Conservation (phyloP, 2,113 vertebrate species). For the Camarhynchus parvulus region DNA sequence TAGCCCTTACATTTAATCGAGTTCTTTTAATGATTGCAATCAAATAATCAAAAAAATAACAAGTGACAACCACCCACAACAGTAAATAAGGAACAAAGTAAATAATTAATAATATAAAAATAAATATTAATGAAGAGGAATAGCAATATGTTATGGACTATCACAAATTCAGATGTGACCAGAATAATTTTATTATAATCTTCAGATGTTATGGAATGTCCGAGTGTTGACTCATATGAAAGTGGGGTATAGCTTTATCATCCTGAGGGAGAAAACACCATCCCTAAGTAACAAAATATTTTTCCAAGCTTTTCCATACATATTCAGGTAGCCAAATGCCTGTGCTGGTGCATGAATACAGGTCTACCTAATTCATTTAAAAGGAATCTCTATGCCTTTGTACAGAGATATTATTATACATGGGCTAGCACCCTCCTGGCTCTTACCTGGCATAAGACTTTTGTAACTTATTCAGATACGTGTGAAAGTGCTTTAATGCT, state of each 20-base stretch:
- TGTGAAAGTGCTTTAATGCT: not conserved
- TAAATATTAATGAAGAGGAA: not conserved
- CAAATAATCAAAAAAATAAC: not conserved
- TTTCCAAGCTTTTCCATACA: not conserved
- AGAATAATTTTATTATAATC: not conserved
- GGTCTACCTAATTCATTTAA: not conserved
- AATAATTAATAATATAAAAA: not conserved
- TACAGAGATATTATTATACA: not conserved
- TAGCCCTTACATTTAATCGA: not conserved
- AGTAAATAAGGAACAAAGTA: not conserved
- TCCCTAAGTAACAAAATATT: not conserved
- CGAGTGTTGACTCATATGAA: not conserved
- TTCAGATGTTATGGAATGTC: not conserved
- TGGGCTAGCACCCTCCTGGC: not conserved
- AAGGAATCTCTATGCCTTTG: not conserved
- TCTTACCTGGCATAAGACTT: not conserved
- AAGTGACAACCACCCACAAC: not conserved
- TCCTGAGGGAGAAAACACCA: fast-evolving
- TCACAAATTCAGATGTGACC: not conserved
- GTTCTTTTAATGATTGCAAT: not conserved
- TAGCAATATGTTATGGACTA: not conserved
- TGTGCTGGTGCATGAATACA: not conserved
- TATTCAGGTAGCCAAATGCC: not conserved
- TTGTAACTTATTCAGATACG: not conserved
- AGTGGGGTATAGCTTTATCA: not conserved